Conservation (phyloP, 2,888 invertebrate species). For the Ochropleura leucogaster region DNA sequence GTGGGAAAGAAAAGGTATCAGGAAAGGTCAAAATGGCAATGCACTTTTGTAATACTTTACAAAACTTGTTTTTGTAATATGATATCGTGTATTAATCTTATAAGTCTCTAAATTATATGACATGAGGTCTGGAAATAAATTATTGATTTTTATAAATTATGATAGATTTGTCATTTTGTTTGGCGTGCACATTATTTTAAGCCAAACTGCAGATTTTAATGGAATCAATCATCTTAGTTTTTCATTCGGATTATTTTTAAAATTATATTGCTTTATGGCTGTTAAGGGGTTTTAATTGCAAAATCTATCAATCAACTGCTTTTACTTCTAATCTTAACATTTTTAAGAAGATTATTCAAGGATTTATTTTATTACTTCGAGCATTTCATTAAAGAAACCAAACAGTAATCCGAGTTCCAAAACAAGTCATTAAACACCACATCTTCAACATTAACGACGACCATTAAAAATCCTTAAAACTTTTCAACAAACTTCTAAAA, state of each 20-base stretch:
- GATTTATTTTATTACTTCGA: constrained; percentile 17
- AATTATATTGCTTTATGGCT: constrained; percentile 1
- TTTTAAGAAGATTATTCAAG: not conserved
- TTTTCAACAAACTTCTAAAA: constrained; percentile 34
- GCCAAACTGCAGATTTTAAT: constrained; percentile 29
- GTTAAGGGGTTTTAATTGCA: not conserved
- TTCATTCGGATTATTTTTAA: not conserved
- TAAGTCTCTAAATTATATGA: constrained; percentile 58
- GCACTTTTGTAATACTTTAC: constrained; percentile 54
- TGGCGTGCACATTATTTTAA: constrained; percentile 16
- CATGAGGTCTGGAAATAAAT: constrained; percentile 46
- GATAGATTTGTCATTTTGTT: constrained; percentile 23
- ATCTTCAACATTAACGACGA: constrained; percentile 23
- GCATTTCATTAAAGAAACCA: constrained; percentile 2
- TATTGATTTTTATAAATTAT: constrained; percentile 41
- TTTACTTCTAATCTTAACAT: not conserved
- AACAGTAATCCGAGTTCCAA: constrained; percentile 12
- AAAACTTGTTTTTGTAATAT: constrained; percentile 54
- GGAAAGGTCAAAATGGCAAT: constrained; percentile 50
- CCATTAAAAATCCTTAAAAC: constrained; percentile 36
- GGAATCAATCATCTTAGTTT: constrained; percentile 5
- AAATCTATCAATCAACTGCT: not conserved
- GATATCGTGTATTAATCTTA: constrained; percentile 42
- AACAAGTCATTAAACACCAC: constrained; percentile 38
- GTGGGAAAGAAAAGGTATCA: constrained; percentile 59